Conservation (phyloP, 2,888 invertebrate genomes). For the Omphaloscelis lunosa region DNA sequence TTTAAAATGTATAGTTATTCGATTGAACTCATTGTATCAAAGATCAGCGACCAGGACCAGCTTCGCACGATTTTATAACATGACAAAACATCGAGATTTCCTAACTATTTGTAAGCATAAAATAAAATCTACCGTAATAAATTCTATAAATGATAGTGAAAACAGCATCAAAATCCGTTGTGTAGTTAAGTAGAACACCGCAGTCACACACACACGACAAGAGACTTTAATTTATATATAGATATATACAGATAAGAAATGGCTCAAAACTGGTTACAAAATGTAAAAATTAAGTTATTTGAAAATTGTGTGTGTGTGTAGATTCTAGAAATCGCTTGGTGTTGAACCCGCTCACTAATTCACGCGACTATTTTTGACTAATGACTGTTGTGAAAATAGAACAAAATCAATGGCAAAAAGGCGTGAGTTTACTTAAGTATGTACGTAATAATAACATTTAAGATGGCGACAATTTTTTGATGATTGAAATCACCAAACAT, state of each 20-base stretch:
- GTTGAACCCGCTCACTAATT: neutral
- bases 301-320: neutral
- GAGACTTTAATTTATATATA: neutral
- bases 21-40: neutral
- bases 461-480: neutral
- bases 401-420: neutral
- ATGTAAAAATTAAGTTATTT: neutral
- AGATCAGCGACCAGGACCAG: rapidly evolving
- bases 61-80: neutral
- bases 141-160: neutral
- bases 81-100: neutral
- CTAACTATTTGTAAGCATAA: neutral
- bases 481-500: neutral
- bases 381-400: neutral
- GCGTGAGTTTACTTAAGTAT: too few relatives aligned
- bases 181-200: neutral
- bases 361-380: neutral
- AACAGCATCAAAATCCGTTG: too few relatives aligned
- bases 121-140: neutral
- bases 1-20: neutral
- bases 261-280: neutral
- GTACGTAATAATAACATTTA: too few relatives aligned
- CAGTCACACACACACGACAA: neutral
- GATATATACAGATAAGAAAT: neutral
- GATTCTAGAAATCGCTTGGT: neutral